Evolutionary conservation across 2,113 vertebrate species (phyloP).

Genomic region (Sminthopsis crassicaudata): DNA sequence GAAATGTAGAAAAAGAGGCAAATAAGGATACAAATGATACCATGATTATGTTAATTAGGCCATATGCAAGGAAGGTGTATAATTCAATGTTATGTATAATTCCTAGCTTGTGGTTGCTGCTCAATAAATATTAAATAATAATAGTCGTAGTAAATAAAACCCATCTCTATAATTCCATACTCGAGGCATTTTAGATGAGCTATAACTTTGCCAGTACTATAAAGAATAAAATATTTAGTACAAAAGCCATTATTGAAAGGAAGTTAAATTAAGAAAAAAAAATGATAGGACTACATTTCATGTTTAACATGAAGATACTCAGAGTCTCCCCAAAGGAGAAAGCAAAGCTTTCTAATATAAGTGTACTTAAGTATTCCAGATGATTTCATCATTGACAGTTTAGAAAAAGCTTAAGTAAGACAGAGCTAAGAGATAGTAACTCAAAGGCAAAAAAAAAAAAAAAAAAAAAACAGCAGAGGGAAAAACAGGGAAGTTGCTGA

Average conservation of each 20-base stretch:
- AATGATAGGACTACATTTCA: background rate
- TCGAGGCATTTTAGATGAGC: background rate
- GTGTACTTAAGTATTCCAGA: background rate
- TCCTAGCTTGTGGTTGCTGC: background rate
- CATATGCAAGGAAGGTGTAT: background rate
- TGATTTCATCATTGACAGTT: background rate
- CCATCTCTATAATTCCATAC: background rate
- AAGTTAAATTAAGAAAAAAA: background rate
- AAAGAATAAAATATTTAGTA: background rate
- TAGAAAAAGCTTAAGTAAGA: background rate
- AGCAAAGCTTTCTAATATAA: background rate
- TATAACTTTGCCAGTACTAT: background rate
- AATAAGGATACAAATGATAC: background rate
- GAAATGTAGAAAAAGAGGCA: background rate
- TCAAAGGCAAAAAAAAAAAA: background rate
- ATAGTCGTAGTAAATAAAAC: background rate
- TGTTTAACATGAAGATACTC: background rate
- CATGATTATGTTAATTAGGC: background rate
- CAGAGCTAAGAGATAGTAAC: background rate
- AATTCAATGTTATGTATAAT: background rate
- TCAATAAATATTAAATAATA: conserved; percentile 1
- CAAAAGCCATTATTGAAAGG: background rate
- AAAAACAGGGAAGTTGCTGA: background rate
- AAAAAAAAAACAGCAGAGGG: background rate
- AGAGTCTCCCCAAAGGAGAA: background rate